phyloP scores from a whole-genome alignment of 2,113 vertebrate species.

The Holacanthus passer region DNA sequence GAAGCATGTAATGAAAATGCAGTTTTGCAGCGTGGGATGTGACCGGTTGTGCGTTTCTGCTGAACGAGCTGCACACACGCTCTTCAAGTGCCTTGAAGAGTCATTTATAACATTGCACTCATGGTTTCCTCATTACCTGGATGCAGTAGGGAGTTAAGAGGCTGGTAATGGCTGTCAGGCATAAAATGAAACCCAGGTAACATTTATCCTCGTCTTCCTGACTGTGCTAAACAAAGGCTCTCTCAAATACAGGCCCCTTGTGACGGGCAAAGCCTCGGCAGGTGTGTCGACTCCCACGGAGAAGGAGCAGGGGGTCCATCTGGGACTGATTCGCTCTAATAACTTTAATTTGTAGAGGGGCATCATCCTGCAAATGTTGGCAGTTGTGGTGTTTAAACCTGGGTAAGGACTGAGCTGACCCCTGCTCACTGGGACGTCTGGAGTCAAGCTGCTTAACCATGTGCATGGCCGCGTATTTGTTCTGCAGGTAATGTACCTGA shows the following conservation, averaged over 20 bases:
- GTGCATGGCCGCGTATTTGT: neutral
- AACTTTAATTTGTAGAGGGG: constrained; percentile 49
- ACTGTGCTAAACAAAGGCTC: constrained; percentile 44
- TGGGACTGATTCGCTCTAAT: constrained; percentile 66
- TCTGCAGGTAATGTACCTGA: constrained; percentile 43
- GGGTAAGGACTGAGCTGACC: constrained; percentile 45
- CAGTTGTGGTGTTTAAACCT: constrained; percentile 46
- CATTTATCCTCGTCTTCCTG: constrained; percentile 39
- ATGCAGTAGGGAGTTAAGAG: constrained; percentile 41
- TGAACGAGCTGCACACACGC: constrained; percentile 1
- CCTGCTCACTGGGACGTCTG: constrained; percentile 41
- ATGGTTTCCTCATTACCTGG: constrained; percentile 60
- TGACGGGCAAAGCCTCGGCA: constrained; percentile 41
- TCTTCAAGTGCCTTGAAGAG: constrained; percentile 34
- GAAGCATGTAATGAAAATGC: constrained; percentile 4
- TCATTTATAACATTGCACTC: constrained; percentile 22
- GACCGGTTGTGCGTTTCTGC: constrained; percentile 15
- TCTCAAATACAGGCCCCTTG: constrained; percentile 24
- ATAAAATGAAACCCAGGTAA: constrained; percentile 55
- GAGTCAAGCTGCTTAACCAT: constrained; percentile 47
- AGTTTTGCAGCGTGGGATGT: neutral
- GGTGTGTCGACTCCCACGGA: constrained; percentile 60
- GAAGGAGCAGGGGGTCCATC: constrained; percentile 54
- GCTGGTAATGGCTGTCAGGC: constrained; percentile 44
- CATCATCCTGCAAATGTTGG: constrained; percentile 43